phyloP scores from a whole-genome alignment of 2,888 invertebrate genomes.

The Melipona bicolor region DNA sequence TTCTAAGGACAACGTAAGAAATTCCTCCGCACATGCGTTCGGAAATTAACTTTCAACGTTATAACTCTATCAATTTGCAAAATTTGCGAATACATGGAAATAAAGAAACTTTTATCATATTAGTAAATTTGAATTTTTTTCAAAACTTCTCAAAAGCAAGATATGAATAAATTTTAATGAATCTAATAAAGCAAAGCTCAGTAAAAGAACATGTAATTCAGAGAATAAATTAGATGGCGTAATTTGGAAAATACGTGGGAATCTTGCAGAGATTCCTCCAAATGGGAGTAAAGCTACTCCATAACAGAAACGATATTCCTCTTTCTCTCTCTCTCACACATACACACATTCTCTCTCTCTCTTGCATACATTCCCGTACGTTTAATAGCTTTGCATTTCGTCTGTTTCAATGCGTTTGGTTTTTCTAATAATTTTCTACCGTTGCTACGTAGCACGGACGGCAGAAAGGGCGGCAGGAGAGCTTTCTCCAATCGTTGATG shows the following conservation, averaged over 20 bases:
- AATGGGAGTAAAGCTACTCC: conserved; percentile 32
- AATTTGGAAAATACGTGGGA: conserved; percentile 22
- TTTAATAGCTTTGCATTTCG: conserved; percentile 42
- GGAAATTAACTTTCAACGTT: neutral
- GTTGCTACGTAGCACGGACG: conserved; percentile 81
- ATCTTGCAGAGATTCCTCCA: conserved; percentile 27
- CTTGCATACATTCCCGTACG: neutral
- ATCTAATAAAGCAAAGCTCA: neutral
- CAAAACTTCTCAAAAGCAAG: neutral
- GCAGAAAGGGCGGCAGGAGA: conserved; percentile 80
- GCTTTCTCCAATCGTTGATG: conserved; percentile 79
- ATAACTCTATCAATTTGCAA: neutral
- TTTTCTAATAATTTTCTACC: conserved; percentile 74
- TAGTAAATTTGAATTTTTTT: neutral
- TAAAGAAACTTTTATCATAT: neutral
- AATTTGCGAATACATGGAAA: neutral
- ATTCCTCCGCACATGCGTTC: conserved; percentile 9
- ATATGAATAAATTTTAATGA: neutral
- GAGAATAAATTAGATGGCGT: neutral
- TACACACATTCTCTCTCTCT: no score
- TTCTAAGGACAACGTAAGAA: conserved; percentile 8
- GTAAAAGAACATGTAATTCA: neutral
- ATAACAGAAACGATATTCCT: conserved; percentile 12
- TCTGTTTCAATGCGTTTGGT: conserved; percentile 35
- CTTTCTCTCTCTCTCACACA: neutral